Evolutionary conservation across 2,797 vertebrate species (phyloP), one percentile per base, ranked within the genome.

Genomic region (Anas capensis): DNA sequence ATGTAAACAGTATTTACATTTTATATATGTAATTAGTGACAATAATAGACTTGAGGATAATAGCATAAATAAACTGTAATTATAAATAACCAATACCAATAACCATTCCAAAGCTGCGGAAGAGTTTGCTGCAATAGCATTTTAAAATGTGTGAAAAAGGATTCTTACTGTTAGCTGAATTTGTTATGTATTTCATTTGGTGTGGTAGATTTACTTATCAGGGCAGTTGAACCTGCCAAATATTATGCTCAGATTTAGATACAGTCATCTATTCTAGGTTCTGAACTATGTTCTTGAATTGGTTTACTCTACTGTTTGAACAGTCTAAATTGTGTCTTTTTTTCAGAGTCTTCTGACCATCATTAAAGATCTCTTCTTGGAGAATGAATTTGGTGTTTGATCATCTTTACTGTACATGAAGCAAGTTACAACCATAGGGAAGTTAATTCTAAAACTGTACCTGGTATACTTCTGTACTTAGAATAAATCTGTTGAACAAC

Each of bases 311-410:
- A 31, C 51, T 61, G 29, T 75, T 85, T 90, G 81, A 95, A 93
- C 86, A 90, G 11, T 75, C 72, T 83, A 29, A 91, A 48, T 46
- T 0, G 0, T 93, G 42, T 85, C 62, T 97, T 94, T 97, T 44
- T 97, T 96, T 86, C 95, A 82, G 95, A 97, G 95, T 79, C 90
- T 29, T 94, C 97, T 58, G 93, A 92, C 31, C 98, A 97, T 91
- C 97, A 98, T 62, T 98, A 91, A 95, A 91, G 84, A 54, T 79
- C 82, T 65, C 26, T 86, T 75, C 84, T 7, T 16, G 91, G 89
- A 90, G 29, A 69, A 48, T 86, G 40, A 42, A 70, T 81, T 24
- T 58, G 86, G 68, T 15, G 78, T 76, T 71, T 56, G 5, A 0
- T 71, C 93, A 27, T 62, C 73, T 76, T 34, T 75, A 46, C 73